Percentiles rank a stretch among this genome's conserved stretches.
Evolutionary conservation across 2,113 vertebrate genomes (phyloP).

Genomic region (Sphaerodactylus townsendi): DNA sequence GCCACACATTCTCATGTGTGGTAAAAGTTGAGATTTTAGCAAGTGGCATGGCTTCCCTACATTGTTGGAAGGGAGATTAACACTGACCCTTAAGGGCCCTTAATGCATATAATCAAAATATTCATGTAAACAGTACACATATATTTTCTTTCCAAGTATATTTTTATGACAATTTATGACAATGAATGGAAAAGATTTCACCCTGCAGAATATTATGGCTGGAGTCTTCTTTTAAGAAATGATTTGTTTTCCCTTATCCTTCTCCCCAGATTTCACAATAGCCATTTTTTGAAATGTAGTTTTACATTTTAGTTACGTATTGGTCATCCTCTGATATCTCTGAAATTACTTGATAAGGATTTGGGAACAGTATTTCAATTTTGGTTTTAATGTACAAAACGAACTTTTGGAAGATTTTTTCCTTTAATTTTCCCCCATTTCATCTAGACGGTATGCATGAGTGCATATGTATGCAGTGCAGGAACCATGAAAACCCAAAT

Average conservation of each 20-base stretch:
- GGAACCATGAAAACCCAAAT: background rate
- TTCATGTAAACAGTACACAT: background rate
- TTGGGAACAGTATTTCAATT: background rate
- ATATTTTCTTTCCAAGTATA: background rate
- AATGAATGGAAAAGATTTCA: too few relatives aligned
- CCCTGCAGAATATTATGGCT: too few relatives aligned
- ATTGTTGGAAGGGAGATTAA: background rate
- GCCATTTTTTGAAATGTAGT: too few relatives aligned
- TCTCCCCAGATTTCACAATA: too few relatives aligned
- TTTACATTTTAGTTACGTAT: background rate
- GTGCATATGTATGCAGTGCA: background rate
- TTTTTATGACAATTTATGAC: background rate
- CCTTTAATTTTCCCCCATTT: background rate
- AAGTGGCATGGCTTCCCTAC: too few relatives aligned
- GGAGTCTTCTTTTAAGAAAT: too few relatives aligned
- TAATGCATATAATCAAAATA: background rate
- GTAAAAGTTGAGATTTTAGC: too few relatives aligned
- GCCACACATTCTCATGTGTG: too few relatives aligned
- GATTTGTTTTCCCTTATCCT: too few relatives aligned
- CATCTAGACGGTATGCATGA: background rate
- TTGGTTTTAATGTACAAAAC: background rate
- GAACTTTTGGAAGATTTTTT: too few relatives aligned
- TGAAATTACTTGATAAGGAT: background rate
- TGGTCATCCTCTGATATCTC: background rate
- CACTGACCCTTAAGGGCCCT: background rate